These are phyloP conservation scores for Parascotia fuliginaria DNA, from an alignment of 2,888 invertebrate species.

Conservation along the genomic window DNA sequence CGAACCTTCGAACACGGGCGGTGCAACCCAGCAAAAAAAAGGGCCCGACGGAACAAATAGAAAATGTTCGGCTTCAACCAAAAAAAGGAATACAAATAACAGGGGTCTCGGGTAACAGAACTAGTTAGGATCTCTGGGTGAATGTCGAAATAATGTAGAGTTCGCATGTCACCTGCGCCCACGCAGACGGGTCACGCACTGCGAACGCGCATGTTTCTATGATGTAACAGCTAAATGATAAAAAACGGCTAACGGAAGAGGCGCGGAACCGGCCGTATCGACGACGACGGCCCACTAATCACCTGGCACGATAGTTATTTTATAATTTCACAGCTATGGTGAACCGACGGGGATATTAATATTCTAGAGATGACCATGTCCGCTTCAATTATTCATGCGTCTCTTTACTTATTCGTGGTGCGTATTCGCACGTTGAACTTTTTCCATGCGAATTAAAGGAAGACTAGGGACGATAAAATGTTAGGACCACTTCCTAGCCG, in stretches of 20 bases:
- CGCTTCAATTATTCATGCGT: constrained; percentile 64
- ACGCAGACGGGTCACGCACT: constrained; percentile 72
- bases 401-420: constrained; percentile 54
- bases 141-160: constrained; percentile 67
- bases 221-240: constrained; percentile 73
- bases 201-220: constrained; percentile 61
- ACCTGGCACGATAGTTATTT: constrained; percentile 57
- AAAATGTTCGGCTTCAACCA: constrained; percentile 66
- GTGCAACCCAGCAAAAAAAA: constrained; percentile 80
- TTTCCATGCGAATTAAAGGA: constrained; percentile 57
- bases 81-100: constrained; percentile 74
- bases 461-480: constrained; percentile 57
- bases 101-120: constrained; percentile 77
- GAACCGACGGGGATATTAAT: constrained; percentile 46
- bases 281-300: constrained; percentile 60
- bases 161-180: constrained; percentile 81
- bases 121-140: constrained; percentile 64
- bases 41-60: constrained; percentile 83
- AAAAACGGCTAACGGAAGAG: constrained; percentile 76
- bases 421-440: constrained; percentile 55
- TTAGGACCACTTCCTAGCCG: constrained; percentile 60
- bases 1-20: constrained; percentile 77
- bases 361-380: constrained; percentile 55
- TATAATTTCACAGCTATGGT: constrained; percentile 56
- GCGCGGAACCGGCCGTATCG: constrained; percentile 67